Percentiles rank a stretch among this genome's conserved stretches.
phyloP scores from a whole-genome alignment of 2,113 vertebrate species.

The Patagioenas fasciata region DNA sequence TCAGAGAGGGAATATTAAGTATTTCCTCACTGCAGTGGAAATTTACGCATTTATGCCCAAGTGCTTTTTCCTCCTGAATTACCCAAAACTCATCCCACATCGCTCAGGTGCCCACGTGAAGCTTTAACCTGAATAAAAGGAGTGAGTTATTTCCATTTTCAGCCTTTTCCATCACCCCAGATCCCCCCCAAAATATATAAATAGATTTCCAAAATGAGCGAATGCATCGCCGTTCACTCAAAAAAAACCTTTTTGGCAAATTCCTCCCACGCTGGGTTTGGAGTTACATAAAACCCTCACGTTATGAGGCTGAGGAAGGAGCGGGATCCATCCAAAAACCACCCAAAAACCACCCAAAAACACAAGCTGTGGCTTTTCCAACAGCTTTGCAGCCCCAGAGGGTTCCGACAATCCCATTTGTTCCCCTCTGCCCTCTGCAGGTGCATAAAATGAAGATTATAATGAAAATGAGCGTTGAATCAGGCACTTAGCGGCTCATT shows the following conservation, averaged over 20 bases:
- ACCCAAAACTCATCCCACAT: neutral
- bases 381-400: neutral
- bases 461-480: fast-evolving
- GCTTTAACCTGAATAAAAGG: neutral
- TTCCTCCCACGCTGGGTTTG: neutral
- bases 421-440: neutral
- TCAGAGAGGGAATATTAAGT: neutral
- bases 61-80: neutral
- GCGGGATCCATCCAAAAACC: neutral
- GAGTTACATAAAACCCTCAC: neutral
- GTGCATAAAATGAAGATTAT: neutral
- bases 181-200: neutral
- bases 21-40: too few species aligned
- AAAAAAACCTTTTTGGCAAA: neutral
- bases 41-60: neutral
- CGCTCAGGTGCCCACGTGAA: neutral
- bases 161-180: neutral
- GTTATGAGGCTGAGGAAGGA: neutral
- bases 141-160: neutral
- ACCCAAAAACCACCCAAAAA: neutral
- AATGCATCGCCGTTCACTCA: neutral
- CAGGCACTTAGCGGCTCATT: fast-evolving
- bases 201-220: neutral
- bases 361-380: neutral
- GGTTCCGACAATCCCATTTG: neutral